Conservation (phyloP, 92 coral and sea anemone species). For the Zoanthus sociatus region DNA sequence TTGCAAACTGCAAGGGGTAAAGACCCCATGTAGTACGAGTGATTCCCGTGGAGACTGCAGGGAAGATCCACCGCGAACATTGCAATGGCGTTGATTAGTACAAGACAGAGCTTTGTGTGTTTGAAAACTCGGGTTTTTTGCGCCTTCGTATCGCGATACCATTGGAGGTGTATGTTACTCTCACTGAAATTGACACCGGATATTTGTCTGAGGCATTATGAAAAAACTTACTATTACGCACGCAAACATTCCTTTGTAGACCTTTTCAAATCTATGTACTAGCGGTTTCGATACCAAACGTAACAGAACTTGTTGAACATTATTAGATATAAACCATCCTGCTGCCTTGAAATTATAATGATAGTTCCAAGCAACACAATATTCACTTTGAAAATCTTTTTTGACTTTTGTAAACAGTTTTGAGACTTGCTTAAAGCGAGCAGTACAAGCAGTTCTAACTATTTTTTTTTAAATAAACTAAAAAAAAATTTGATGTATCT, state of each 20-base stretch:
- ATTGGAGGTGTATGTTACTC: constrained; percentile 33
- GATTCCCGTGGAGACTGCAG: neutral
- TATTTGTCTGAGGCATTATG: constrained; percentile 14
- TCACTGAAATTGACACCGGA: constrained; percentile 44
- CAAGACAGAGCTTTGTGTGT: neutral
- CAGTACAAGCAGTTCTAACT: too few species aligned
- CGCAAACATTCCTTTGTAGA: constrained; percentile 35
- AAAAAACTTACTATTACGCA: constrained; percentile 2
- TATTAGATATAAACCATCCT: too few species aligned
- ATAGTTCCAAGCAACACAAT: too few species aligned
- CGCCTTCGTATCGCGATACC: constrained; percentile 15
- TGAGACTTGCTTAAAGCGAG: too few species aligned
- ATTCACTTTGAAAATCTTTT: too few species aligned
- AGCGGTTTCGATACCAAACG: neutral
- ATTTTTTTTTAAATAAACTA: too few species aligned
- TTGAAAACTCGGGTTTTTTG: neutral
- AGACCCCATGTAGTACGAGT: neutral
- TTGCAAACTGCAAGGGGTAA: constrained; percentile 9
- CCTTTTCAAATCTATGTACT: constrained; percentile 10
- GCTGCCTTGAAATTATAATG: too few species aligned
- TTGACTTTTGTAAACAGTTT: too few species aligned
- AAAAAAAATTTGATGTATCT: too few species aligned
- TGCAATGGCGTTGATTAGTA: neutral
- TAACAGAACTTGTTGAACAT: too few species aligned
- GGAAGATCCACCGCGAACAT: neutral